Conservation (phyloP, 1,140 invertebrate genomes). For the Prorops nasuta region DNA sequence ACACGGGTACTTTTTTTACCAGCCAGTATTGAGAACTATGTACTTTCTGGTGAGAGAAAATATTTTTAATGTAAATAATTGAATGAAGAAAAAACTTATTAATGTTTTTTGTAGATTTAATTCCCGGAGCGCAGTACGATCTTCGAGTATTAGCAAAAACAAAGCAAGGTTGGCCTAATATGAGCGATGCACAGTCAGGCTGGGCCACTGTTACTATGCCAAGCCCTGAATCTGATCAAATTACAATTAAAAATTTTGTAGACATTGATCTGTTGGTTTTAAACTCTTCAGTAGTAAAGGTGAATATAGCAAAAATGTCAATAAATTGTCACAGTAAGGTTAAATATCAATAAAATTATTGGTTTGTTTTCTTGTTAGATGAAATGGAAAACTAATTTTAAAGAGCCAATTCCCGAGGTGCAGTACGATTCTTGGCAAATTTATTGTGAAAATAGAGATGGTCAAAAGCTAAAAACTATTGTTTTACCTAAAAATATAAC, state of each 20-base stretch:
- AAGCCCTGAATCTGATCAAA: constrained; percentile 27
- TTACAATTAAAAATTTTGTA: constrained; percentile 41
- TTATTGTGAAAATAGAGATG: constrained; percentile 51
- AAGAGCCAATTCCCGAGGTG: constrained; percentile 30
- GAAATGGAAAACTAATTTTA: constrained; percentile 48
- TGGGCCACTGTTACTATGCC: constrained; percentile 60
- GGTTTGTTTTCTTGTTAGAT: constrained; percentile 37
- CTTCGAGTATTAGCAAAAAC: constrained; percentile 61
- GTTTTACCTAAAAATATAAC: constrained; percentile 47
- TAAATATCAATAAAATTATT: constrained; percentile 8
- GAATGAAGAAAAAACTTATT: neutral
- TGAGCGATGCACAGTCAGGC: constrained; percentile 53
- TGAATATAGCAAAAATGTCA: constrained; percentile 24
- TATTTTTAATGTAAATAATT: neutral
- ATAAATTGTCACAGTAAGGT: no score
- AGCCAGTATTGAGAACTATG: constrained; percentile 48
- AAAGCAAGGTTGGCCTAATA: constrained; percentile 53
- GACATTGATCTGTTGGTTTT: constrained; percentile 49
- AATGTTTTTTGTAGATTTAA: constrained; percentile 49
- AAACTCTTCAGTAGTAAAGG: constrained; percentile 52
- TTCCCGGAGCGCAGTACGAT: constrained; percentile 60
- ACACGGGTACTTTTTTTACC: constrained; percentile 52
- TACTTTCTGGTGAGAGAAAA: constrained; percentile 56
- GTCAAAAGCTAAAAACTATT: constrained; percentile 37
- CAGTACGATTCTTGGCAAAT: constrained; percentile 53